Evolutionary conservation across 2,888 invertebrate species (phyloP).

Genomic region (Drosophila multiciliata): DNA sequence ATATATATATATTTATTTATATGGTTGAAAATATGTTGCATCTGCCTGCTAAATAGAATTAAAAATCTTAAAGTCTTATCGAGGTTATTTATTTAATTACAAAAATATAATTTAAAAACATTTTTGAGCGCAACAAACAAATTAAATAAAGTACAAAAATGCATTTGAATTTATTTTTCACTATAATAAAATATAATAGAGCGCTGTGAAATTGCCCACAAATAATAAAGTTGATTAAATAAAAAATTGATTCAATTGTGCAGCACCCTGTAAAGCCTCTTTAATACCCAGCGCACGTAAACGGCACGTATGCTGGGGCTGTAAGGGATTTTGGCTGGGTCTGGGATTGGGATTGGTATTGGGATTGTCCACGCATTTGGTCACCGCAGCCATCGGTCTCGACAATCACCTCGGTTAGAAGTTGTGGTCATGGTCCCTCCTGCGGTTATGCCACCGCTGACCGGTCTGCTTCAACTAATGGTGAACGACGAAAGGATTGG

Average conservation of each 20-base stretch:
- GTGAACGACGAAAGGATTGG: background rate
- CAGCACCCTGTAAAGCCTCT: constrained; percentile 57
- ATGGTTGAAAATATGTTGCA: background rate
- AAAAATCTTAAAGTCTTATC: background rate
- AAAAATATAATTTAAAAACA: background rate
- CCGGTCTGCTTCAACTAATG: constrained; percentile 50
- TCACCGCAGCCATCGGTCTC: constrained; percentile 43
- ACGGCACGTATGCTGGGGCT: constrained; percentile 47
- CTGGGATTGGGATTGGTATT: constrained; percentile 25
- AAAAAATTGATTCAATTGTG: background rate
- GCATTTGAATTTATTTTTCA: too few relatives aligned
- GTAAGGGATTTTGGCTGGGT: constrained; percentile 46
- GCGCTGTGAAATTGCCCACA: too few relatives aligned
- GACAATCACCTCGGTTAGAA: constrained; percentile 74
- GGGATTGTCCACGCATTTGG: constrained; percentile 67
- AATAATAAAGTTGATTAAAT: background rate
- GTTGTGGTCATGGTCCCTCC: constrained; percentile 55
- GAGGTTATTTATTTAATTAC: background rate
- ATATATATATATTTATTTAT: too few relatives aligned
- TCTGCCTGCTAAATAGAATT: background rate
- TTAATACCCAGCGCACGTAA: constrained; percentile 68
- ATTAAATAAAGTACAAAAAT: background rate
- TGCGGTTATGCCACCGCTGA: constrained; percentile 54
- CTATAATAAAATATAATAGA: too few relatives aligned
- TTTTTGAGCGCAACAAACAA: background rate